phyloP scores from a whole-genome alignment of 2,888 invertebrate genomes.

The Eristalis tenax region DNA sequence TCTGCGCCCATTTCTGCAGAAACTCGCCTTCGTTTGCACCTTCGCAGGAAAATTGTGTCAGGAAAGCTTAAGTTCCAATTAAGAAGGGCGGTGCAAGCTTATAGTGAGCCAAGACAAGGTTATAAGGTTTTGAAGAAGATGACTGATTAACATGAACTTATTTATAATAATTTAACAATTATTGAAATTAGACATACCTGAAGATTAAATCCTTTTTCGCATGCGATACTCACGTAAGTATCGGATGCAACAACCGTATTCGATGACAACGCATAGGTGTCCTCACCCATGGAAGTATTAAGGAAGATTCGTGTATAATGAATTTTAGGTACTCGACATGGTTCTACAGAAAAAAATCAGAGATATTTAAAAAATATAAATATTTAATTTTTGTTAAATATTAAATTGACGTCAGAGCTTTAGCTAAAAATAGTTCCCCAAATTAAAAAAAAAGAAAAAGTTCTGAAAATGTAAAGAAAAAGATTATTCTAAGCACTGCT shows the following conservation, averaged over 20 bases:
- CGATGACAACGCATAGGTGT: constrained; percentile 67
- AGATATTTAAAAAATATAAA: not conserved
- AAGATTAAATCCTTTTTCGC: constrained; percentile 84
- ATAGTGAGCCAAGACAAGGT: no score
- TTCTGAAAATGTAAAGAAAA: not conserved
- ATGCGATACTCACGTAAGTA: constrained; percentile 87
- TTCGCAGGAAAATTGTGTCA: no score
- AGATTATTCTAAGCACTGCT: not conserved
- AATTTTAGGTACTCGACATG: constrained; percentile 35
- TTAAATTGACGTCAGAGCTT: constrained; percentile 8
- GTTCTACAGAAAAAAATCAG: constrained; percentile 6
- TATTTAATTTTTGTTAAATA: no score
- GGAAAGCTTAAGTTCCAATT: no score
- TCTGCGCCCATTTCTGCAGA: no score
- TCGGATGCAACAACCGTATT: constrained; percentile 83
- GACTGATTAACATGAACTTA: no score
- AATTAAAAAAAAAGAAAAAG: not conserved
- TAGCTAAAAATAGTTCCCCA: not conserved
- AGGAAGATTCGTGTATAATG: constrained; percentile 38
- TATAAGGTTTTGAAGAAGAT: no score
- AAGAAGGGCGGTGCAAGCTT: no score
- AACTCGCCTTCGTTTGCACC: no score
- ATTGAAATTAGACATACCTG: constrained; percentile 47
- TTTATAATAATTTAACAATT: no score
- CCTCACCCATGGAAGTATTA: constrained; percentile 28